Evolutionary conservation across 2,113 vertebrate genomes (phyloP).

Genomic region (Cebus imitator): DNA sequence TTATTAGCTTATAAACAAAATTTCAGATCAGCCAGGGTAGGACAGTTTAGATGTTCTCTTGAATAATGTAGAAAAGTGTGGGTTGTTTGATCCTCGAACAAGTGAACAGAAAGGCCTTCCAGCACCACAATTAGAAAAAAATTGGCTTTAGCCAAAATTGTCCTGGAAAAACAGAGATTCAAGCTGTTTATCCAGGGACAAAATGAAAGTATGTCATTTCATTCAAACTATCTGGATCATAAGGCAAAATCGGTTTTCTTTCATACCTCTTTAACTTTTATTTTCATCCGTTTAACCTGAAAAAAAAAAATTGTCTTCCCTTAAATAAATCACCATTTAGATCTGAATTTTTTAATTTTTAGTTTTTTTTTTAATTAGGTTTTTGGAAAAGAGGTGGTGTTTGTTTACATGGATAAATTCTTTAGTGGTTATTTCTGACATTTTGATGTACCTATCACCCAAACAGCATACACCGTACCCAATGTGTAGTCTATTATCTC

Average conservation of each 20-base stretch:
- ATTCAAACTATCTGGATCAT: neutral
- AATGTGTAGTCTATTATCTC: no score
- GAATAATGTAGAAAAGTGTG: neutral
- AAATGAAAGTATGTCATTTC: neutral
- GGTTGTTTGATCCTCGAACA: constrained; percentile 11
- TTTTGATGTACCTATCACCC: no score
- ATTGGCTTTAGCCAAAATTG: neutral
- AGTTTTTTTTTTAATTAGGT: no score
- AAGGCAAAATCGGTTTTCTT: neutral
- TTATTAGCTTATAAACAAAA: neutral
- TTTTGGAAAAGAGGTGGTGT: no score
- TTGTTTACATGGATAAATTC: no score
- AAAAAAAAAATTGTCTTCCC: neutral
- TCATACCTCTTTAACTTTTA: neutral
- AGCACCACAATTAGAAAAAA: constrained; percentile 30
- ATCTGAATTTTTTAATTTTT: neutral
- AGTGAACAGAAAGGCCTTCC: neutral
- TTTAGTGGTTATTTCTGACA: no score
- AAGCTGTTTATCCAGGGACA: neutral
- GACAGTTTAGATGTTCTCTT: neutral
- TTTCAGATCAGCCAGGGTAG: neutral
- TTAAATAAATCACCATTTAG: neutral
- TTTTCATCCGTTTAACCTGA: neutral
- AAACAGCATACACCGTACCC: no score
- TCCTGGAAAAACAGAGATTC: neutral